Evolutionary conservation across 1,140 invertebrate genomes (phyloP).

Genomic region (Musca vetustissima): DNA sequence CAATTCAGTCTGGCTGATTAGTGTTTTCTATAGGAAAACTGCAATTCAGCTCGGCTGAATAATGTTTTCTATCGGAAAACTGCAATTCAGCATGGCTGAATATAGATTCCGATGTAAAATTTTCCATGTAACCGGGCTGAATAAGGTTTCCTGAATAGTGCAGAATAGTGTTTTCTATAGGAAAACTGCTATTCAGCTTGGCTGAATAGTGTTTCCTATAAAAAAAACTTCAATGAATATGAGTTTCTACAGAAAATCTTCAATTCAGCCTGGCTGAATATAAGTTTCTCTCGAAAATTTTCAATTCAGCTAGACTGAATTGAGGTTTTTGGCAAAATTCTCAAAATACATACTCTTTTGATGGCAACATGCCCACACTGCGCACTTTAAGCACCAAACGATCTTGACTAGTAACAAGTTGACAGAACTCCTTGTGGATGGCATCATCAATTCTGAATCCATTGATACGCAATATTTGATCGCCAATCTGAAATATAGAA

Average conservation of each 20-base stretch:
- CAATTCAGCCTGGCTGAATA: too few species aligned
- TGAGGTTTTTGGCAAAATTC: background rate
- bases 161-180: background rate
- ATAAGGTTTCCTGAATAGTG: background rate
- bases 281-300: background rate
- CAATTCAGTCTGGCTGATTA: too few species aligned
- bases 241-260: background rate
- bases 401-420: slow-evolving; percentile 78
- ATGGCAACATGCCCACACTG: slow-evolving; percentile 88
- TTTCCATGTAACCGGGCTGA: too few species aligned
- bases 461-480: slow-evolving; percentile 87
- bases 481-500: slow-evolving; percentile 71
- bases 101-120: too few species aligned
- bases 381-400: slow-evolving; percentile 85
- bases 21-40: too few species aligned
- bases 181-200: background rate
- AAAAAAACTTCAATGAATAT: too few species aligned
- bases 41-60: too few species aligned
- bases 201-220: background rate
- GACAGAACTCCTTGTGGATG: slow-evolving; percentile 84
- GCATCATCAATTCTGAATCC: slow-evolving; percentile 84
- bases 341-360: slow-evolving; percentile 87
- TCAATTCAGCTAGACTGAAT: background rate
- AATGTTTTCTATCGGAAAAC: too few species aligned
- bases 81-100: too few species aligned